A percentile compares a stretch with the other conserved stretches of the same genome.
Evolutionary conservation across 1,140 invertebrate genomes (phyloP).

Genomic region (Drosophila orosa): DNA sequence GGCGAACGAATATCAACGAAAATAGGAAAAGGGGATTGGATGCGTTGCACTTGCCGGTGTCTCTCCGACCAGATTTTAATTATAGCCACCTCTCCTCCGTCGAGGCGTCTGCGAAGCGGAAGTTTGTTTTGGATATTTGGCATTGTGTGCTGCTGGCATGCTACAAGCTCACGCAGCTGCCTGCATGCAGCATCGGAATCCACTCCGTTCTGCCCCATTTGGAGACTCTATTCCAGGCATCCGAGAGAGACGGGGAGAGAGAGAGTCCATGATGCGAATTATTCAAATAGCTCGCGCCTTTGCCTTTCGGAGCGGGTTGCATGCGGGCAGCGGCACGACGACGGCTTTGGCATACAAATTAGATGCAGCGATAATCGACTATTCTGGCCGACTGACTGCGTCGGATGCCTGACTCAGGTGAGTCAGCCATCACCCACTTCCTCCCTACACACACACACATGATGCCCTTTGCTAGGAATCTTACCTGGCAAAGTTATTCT

Average conservation of each 20-base stretch:
- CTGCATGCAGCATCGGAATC: constrained; percentile 24
- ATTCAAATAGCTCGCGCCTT: constrained; percentile 68
- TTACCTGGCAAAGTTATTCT: constrained; percentile 47
- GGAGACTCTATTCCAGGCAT: constrained; percentile 16
- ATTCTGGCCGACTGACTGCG: constrained; percentile 53
- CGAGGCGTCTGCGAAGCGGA: constrained; percentile 59
- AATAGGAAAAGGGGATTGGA: constrained; percentile 43
- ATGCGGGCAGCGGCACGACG: constrained; percentile 27
- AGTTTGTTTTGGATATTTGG: constrained; percentile 80
- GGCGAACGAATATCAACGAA: constrained; percentile 16
- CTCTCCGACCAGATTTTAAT: constrained; percentile 50
- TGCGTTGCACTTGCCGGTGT: constrained; percentile 25
- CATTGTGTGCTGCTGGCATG: constrained; percentile 52
- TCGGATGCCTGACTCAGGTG: constrained; percentile 18
- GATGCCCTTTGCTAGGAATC: constrained; percentile 6
- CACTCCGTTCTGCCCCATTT: constrained; percentile 32
- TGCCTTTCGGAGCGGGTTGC: constrained; percentile 40
- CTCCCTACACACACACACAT: background rate
- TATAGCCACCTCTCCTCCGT: constrained; percentile 57
- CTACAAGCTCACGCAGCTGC: constrained; percentile 62
- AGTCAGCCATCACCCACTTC: constrained; percentile 4
- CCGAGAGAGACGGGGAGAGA: constrained; percentile 31
- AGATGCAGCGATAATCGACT: constrained; percentile 63
- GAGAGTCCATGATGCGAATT: constrained; percentile 61
- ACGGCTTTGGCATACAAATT: constrained; percentile 52